phyloP scores from a whole-genome alignment of 2,113 vertebrate species.

The Thinocorus orbignyianus region DNA sequence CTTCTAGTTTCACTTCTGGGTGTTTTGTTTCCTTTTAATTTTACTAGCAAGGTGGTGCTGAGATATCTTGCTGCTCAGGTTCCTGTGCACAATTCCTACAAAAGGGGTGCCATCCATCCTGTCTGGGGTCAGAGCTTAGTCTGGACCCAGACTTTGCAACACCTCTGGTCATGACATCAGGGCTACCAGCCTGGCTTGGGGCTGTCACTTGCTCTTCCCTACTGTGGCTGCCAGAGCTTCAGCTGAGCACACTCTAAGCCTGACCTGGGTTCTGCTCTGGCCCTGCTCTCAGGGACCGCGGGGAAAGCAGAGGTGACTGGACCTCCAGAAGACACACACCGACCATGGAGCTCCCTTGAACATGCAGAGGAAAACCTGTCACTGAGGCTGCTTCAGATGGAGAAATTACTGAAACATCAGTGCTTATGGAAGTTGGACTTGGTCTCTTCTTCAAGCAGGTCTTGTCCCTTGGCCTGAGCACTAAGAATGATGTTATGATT shows the following conservation, averaged over 20 bases:
- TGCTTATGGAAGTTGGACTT: neutral
- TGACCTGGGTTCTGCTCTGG: neutral
- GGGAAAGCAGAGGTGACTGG: neutral
- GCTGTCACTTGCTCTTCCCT: neutral
- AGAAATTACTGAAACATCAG: neutral
- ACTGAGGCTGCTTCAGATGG: neutral
- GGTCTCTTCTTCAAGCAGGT: neutral
- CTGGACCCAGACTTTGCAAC: neutral
- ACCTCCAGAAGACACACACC: accelerated
- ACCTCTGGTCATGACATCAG: accelerated
- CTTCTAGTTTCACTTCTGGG: neutral
- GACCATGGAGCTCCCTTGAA: accelerated
- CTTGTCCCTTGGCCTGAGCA: neutral
- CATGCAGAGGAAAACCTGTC: neutral
- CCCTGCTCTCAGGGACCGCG: neutral
- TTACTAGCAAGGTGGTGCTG: accelerated
- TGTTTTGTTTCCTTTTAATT: neutral
- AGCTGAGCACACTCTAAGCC: accelerated
- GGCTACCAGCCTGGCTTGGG: neutral
- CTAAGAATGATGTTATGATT: neutral
- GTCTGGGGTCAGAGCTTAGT: neutral
- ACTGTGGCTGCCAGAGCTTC: accelerated
- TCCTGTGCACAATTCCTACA: neutral
- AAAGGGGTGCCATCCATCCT: neutral
- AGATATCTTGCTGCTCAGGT: neutral